A percentile compares a stretch with the other conserved stretches of the same genome.
Evolutionary conservation across 2,113 vertebrate genomes (phyloP).

Genomic region (Oophaga pumilio): DNA sequence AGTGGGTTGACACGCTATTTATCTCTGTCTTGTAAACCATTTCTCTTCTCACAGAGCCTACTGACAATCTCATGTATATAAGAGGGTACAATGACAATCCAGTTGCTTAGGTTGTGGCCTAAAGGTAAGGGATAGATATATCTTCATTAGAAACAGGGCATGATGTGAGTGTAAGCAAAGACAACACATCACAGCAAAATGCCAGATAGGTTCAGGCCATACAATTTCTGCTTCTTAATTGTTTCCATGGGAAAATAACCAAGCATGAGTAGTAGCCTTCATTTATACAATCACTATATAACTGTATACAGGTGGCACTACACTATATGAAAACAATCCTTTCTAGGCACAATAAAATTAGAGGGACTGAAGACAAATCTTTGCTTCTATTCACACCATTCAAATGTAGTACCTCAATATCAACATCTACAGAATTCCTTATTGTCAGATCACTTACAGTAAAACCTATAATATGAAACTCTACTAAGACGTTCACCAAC

Average conservation of each 20-base stretch:
- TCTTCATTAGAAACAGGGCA: neutral
- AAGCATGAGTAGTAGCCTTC: neutral
- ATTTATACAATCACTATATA: neutral
- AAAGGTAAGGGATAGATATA: neutral
- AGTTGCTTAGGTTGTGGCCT: neutral
- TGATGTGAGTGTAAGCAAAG: neutral
- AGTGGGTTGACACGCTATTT: too few species aligned
- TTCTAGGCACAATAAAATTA: neutral
- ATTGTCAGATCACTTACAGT: conserved; percentile 4
- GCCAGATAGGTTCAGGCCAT: neutral
- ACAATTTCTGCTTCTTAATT: neutral
- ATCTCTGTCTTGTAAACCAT: neutral
- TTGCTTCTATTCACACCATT: neutral
- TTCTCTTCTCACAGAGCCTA: neutral
- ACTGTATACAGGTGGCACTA: neutral
- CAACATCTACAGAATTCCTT: conserved; percentile 17
- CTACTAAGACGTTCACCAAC: too few species aligned
- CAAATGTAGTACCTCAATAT: neutral
- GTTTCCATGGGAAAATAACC: neutral
- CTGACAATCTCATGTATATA: too few species aligned
- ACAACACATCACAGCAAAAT: neutral
- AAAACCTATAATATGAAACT: neutral
- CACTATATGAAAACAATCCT: neutral
- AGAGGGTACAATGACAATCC: neutral
- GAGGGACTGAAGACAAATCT: neutral